A percentile compares a stretch with the other conserved stretches of the same genome.
Conservation (phyloP, 2,888 invertebrate species). For the Nomada fabriciana region DNA sequence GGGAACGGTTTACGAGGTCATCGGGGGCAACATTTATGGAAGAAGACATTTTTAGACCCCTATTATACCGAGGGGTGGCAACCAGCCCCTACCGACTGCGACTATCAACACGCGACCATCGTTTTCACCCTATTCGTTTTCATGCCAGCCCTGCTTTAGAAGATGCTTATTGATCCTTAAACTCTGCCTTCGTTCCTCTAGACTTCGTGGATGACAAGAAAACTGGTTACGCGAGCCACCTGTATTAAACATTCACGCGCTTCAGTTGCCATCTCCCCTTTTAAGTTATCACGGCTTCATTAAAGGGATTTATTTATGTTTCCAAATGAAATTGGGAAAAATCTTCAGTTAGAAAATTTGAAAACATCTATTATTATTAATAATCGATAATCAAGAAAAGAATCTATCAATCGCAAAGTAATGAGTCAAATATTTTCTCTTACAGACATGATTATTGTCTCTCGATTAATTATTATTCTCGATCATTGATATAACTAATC, state of each 20-base stretch:
- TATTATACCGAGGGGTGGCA: slow-evolving; percentile 21
- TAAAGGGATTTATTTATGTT: no score
- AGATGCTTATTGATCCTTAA: slow-evolving; percentile 50
- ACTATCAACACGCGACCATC: slow-evolving; percentile 29
- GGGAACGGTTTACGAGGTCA: slow-evolving; percentile 23
- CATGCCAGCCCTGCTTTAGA: slow-evolving; percentile 26
- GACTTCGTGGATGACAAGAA: slow-evolving; percentile 12
- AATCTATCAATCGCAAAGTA: no score
- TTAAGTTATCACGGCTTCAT: no score
- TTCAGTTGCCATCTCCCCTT: no score
- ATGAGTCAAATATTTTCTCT: no score
- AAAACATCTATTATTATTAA: no score
- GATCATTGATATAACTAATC: no score
- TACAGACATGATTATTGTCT: no score
- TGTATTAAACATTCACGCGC: slow-evolving; percentile 4
- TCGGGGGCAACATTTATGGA: slow-evolving; percentile 19
- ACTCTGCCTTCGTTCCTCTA: slow-evolving; percentile 43
- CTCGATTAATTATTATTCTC: no score
- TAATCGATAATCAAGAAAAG: no score
- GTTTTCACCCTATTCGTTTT: slow-evolving; percentile 47
- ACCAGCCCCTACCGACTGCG: slow-evolving; percentile 24
- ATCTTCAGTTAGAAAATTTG: no score
- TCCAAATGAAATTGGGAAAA: no score
- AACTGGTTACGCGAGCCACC: slow-evolving; percentile 60
- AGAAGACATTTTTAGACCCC: slow-evolving; percentile 41